These are phyloP conservation scores for Atta colombica DNA, from an alignment of 1,140 invertebrate genomes.

Conservation along the genomic window DNA sequence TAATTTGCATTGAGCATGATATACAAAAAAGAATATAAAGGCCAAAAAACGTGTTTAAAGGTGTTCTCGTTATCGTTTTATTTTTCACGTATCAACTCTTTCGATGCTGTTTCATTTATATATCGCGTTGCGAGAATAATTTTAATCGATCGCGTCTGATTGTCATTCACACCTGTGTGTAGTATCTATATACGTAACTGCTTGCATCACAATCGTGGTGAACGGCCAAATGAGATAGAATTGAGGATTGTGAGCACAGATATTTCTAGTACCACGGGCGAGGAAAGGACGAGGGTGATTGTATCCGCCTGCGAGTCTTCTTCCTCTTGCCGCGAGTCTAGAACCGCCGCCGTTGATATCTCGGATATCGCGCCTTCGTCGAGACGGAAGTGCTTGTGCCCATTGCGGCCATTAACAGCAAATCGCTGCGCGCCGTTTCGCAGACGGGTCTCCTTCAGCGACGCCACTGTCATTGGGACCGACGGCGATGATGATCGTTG, in stretches of 20 bases:
- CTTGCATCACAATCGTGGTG: conserved; percentile 37
- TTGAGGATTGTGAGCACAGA: conserved; percentile 71
- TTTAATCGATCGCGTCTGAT: conserved; percentile 11
- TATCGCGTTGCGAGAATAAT: conserved; percentile 16
- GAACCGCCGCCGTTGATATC: neutral
- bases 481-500: conserved; percentile 39
- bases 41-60: neutral
- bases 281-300: conserved; percentile 48
- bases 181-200: conserved; percentile 57
- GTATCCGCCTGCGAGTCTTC: conserved; percentile 51
- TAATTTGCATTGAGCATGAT: neutral
- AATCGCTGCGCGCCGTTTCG: conserved; percentile 65
- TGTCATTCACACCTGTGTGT: conserved; percentile 29
- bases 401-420: conserved; percentile 71
- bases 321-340: conserved; percentile 10
- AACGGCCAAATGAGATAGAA: conserved; percentile 46
- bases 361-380: conserved; percentile 33
- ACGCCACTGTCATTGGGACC: conserved; percentile 60
- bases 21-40: neutral
- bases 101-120: conserved; percentile 3
- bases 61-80: neutral
- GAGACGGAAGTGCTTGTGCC: conserved; percentile 74
- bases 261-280: conserved; percentile 70
- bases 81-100: neutral
- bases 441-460: conserved; percentile 78